Evolutionary conservation across 2,888 invertebrate genomes (phyloP).

Genomic region (Sinelater perroti): DNA sequence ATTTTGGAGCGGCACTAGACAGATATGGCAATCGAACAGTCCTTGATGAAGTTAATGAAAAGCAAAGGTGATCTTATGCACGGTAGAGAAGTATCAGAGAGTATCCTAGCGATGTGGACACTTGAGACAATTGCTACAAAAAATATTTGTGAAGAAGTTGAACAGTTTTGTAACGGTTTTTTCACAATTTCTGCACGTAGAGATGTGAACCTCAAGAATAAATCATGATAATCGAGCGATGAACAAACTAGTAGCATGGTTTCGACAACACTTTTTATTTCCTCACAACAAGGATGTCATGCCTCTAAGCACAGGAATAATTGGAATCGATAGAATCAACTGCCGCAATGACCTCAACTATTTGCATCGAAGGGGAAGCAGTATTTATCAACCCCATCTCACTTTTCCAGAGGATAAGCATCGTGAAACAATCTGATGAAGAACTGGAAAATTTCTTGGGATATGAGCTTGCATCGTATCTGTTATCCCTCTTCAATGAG

Average conservation of each 20-base stretch:
- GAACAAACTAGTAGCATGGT: conserved; percentile 15
- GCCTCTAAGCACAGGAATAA: conserved; percentile 17
- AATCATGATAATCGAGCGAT: conserved; percentile 10
- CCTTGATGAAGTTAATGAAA: conserved; percentile 15
- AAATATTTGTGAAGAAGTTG: conserved; percentile 12
- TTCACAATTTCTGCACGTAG: conserved; percentile 7
- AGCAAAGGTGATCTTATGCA: conserved; percentile 9
- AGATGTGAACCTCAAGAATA: conserved; percentile 4
- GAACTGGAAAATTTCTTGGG: conserved; percentile 9
- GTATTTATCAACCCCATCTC: conserved; percentile 16
- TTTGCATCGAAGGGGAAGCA: no score
- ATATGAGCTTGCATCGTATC: conserved; percentile 7
- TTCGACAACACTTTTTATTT: conserved; percentile 11
- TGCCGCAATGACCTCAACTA: no score
- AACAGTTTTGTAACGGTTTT: conserved; percentile 11
- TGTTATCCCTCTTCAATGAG: conserved; percentile 7
- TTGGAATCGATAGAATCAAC: conserved; percentile 11
- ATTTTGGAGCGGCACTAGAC: conserved; percentile 18
- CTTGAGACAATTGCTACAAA: neutral
- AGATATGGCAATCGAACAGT: conserved; percentile 13
- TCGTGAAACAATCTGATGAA: conserved; percentile 18
- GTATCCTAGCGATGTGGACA: conserved; percentile 10
- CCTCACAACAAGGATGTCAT: conserved; percentile 4
- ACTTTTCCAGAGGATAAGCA: conserved; percentile 11
- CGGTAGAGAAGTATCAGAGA: conserved; percentile 11